A percentile compares a stretch with the other conserved stretches of the same genome.
Conservation (phyloP, 2,113 vertebrate species). For the Phycodurus eques region DNA sequence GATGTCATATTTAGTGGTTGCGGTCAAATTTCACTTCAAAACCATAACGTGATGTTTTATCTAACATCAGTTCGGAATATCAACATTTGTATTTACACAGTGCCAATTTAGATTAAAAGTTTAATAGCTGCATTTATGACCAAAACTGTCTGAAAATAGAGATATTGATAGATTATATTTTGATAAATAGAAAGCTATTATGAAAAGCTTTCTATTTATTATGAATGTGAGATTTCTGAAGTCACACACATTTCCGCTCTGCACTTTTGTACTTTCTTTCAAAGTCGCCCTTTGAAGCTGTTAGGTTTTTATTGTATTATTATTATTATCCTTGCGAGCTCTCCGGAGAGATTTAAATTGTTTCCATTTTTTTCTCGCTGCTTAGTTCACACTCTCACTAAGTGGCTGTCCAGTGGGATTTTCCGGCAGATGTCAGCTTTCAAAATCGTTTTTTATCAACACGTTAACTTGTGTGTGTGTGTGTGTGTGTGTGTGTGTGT, state of each 20-base stretch:
- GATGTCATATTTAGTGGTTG: not conserved
- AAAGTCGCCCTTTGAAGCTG: conserved; percentile 1
- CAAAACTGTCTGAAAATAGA: not conserved
- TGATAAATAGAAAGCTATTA: too few relatives aligned
- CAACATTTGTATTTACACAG: too few relatives aligned
- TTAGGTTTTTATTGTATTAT: not conserved
- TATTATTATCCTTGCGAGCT: conserved; percentile 1
- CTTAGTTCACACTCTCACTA: conserved; percentile 28
- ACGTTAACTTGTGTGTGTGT: not conserved
- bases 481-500: conserved; percentile 2
- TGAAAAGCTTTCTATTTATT: too few relatives aligned
- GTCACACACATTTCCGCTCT: not conserved
- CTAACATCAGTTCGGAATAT: too few relatives aligned
- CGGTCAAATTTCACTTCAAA: too few relatives aligned
- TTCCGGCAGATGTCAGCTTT: conserved; percentile 48
- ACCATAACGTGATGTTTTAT: too few relatives aligned
- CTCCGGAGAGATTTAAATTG: conserved; percentile 5
- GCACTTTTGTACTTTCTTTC: not conserved
- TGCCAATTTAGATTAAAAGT: too few relatives aligned
- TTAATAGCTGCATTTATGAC: not conserved
- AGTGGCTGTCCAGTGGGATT: conserved; percentile 38
- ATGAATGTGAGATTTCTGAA: not conserved
- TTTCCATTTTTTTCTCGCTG: not conserved
- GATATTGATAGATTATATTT: not conserved
- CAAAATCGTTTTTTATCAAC: conserved; percentile 37